Percentiles rank a stretch among this genome's conserved stretches.
These are phyloP conservation scores for Apamea anceps DNA, from an alignment of 2,888 invertebrate genomes.

Conservation along the genomic window DNA sequence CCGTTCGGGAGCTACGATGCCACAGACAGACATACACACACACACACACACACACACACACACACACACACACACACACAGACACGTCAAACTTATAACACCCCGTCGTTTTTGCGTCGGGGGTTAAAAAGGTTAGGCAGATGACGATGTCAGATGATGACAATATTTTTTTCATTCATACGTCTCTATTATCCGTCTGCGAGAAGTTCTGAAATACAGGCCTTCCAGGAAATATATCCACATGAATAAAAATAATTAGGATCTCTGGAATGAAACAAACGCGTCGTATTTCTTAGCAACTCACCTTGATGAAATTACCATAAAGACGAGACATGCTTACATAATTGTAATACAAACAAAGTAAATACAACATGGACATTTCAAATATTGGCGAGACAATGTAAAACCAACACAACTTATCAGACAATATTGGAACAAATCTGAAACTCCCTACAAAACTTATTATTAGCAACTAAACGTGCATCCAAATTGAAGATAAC, in stretches of 20 bases:
- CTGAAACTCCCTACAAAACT: conserved; percentile 2
- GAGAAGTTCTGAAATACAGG: neutral
- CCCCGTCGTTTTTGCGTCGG: too few species aligned
- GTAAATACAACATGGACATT: neutral
- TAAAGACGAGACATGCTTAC: neutral
- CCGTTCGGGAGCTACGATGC: too few species aligned
- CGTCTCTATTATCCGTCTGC: neutral
- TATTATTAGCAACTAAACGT: conserved; percentile 42
- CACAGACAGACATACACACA: too few species aligned
- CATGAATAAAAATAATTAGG: neutral
- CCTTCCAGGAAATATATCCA: neutral
- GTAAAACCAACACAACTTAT: conserved; percentile 5
- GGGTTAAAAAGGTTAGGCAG: too few species aligned
- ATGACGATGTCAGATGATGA: too few species aligned
- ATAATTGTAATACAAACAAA: conserved; percentile 8
- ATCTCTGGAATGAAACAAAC: neutral
- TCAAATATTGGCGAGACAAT: conserved; percentile 5
- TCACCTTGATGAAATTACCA: conserved; percentile 13
- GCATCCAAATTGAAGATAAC: conserved; percentile 62
- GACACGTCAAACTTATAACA: too few species aligned
- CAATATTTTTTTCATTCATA: neutral
- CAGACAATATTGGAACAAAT: conserved; percentile 12
- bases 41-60: too few species aligned
- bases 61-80: too few species aligned
- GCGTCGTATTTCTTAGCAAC: neutral